phyloP scores from a whole-genome alignment of 2,888 invertebrate genomes.

The Phengaris arion region DNA sequence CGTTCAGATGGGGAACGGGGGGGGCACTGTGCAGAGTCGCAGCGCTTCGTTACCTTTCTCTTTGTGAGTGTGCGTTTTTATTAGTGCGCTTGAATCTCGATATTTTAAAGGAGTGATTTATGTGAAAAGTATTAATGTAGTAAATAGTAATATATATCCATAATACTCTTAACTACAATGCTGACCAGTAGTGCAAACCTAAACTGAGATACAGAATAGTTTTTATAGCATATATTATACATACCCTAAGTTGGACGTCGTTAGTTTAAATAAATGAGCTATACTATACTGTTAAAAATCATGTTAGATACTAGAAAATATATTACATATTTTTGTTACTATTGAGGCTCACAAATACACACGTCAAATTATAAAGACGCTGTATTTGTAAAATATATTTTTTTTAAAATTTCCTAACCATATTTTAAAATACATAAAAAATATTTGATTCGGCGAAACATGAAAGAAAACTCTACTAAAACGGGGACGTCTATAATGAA shows the following conservation, averaged over 20 bases:
- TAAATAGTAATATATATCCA: background rate
- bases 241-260: too few relatives aligned
- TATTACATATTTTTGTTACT: too few relatives aligned
- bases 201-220: too few relatives aligned
- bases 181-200: too few relatives aligned
- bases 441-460: background rate
- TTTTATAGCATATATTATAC: too few relatives aligned
- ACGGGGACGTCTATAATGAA: constrained; percentile 23
- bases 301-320: too few relatives aligned
- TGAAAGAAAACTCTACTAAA: constrained; percentile 15
- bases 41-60: constrained; percentile 56
- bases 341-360: too few relatives aligned
- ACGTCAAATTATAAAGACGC: background rate
- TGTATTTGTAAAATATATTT: background rate
- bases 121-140: background rate
- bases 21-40: constrained; percentile 56
- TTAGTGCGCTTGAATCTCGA: background rate
- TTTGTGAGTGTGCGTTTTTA: constrained; percentile 9
- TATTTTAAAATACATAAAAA: constrained; percentile 9
- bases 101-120: background rate
- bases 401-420: background rate
- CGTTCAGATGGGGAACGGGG: constrained; percentile 46
- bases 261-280: too few relatives aligned
- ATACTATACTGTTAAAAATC: too few relatives aligned
- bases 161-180: too few relatives aligned